phyloP scores from a whole-genome alignment of 30 jellyfish, hydroid and myxozoan genomes.

The Cassiopea andromeda region DNA sequence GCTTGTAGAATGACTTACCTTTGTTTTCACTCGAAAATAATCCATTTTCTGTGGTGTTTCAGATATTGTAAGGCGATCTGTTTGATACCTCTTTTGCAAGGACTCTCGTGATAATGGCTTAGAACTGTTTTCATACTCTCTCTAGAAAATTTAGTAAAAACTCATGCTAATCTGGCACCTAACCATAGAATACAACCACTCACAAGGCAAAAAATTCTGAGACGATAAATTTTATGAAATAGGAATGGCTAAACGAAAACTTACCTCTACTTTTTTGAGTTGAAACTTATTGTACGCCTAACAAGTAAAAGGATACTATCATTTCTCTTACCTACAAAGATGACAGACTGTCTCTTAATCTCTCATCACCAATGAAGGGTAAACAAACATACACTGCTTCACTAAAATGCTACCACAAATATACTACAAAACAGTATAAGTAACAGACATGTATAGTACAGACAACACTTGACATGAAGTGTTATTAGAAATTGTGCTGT shows the following conservation, averaged over 20 bases:
- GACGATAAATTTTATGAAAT: too few relatives aligned
- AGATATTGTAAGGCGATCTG: constrained; percentile 44
- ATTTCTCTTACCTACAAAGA: too few relatives aligned
- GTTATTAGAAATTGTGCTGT: too few relatives aligned
- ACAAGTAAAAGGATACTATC: background rate
- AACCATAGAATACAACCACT: too few relatives aligned
- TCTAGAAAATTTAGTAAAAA: background rate
- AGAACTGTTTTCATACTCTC: constrained; percentile 37
- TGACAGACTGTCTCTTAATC: too few relatives aligned
- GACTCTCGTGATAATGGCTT: constrained; percentile 71
- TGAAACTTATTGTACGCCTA: constrained; percentile 76
- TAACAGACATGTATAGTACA: background rate
- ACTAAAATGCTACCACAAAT: background rate
- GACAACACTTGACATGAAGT: background rate
- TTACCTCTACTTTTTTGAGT: constrained; percentile 74
- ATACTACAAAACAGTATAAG: background rate
- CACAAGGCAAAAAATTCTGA: too few relatives aligned
- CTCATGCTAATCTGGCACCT: too few relatives aligned
- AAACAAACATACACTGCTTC: too few relatives aligned
- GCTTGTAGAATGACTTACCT: constrained; percentile 6
- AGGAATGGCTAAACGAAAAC: background rate
- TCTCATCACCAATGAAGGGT: too few relatives aligned
- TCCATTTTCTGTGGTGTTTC: constrained; percentile 37
- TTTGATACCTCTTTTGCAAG: constrained; percentile 42
- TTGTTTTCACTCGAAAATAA: constrained; percentile 60